Evolutionary conservation across 2,888 invertebrate genomes (phyloP).

Genomic region (Argyresthia albistria): DNA sequence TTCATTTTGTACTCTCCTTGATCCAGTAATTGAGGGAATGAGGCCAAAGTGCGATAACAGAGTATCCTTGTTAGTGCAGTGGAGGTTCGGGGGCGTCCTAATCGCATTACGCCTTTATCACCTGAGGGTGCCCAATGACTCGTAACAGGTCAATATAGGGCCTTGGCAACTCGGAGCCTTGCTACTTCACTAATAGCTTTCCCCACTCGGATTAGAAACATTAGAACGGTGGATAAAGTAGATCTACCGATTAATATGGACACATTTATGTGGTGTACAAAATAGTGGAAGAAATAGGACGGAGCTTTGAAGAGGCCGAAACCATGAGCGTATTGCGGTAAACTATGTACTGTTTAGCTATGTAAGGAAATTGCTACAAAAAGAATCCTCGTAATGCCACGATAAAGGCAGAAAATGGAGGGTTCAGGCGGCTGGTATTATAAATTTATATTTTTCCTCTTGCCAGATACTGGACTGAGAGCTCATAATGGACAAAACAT

Average conservation of each 20-base stretch:
- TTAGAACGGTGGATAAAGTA: no score
- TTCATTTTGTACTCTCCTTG: slow-evolving; percentile 65
- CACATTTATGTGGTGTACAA: no score
- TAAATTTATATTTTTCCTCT: slow-evolving; percentile 44
- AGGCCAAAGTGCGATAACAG: slow-evolving; percentile 59
- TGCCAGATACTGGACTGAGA: slow-evolving; percentile 18
- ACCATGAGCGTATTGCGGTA: no score
- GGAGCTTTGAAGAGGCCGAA: no score
- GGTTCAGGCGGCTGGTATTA: slow-evolving; percentile 18
- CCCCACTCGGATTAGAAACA: no score
- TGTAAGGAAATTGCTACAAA: no score
- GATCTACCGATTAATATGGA: no score
- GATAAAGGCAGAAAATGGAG: background rate
- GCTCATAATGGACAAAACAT: slow-evolving; percentile 64
- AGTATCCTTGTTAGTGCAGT: slow-evolving; percentile 48
- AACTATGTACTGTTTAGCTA: no score
- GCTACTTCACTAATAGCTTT: no score
- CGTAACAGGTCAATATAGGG: slow-evolving; percentile 29
- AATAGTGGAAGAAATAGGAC: no score
- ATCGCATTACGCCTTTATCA: slow-evolving; percentile 65
- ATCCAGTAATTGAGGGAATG: slow-evolving; percentile 69
- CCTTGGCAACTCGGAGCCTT: no score
- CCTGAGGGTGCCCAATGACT: slow-evolving; percentile 57
- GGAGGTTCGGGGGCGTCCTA: slow-evolving; percentile 51
- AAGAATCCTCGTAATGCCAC: background rate